Conservation (phyloP, 2,797 vertebrate species). For the Okamejei kenojei region DNA sequence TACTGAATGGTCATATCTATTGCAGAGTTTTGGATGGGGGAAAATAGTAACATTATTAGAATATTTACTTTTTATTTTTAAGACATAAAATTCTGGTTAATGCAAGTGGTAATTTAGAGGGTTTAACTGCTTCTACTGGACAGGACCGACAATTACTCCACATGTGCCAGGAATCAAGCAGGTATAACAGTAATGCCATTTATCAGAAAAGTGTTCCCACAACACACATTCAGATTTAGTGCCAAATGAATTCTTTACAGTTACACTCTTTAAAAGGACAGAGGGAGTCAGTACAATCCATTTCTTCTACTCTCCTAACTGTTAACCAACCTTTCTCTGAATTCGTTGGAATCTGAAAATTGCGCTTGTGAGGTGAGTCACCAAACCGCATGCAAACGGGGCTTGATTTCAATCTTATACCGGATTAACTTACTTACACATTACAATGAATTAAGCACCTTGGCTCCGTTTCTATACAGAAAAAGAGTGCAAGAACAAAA, state of each 20-base stretch:
- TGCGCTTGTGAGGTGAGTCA: not conserved
- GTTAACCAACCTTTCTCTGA: slow-evolving; percentile 9
- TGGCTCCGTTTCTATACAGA: slow-evolving; percentile 25
- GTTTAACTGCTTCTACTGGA: slow-evolving; percentile 24
- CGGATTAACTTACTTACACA: slow-evolving; percentile 16
- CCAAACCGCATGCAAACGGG: slow-evolving; percentile 35
- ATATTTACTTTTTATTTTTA: not conserved
- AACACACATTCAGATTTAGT: not conserved
- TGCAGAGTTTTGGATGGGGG: not conserved
- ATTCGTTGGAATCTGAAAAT: not conserved
- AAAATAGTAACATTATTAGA: not conserved
- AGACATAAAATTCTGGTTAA: not conserved
- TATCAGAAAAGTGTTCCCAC: not conserved
- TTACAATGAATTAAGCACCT: slow-evolving; percentile 19
- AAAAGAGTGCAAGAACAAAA: slow-evolving; percentile 29
- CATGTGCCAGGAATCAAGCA: not conserved
- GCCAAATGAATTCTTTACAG: not conserved
- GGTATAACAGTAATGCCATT: not conserved
- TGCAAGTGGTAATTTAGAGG: not conserved
- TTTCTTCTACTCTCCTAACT: not conserved
- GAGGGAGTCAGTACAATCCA: not conserved
- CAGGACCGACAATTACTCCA: not conserved
- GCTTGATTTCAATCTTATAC: not conserved
- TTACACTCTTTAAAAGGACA: not conserved
- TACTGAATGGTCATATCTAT: not conserved